Conservation (phyloP, 2,113 vertebrate genomes). For the Sinocyclocheilus rhinocerous region DNA sequence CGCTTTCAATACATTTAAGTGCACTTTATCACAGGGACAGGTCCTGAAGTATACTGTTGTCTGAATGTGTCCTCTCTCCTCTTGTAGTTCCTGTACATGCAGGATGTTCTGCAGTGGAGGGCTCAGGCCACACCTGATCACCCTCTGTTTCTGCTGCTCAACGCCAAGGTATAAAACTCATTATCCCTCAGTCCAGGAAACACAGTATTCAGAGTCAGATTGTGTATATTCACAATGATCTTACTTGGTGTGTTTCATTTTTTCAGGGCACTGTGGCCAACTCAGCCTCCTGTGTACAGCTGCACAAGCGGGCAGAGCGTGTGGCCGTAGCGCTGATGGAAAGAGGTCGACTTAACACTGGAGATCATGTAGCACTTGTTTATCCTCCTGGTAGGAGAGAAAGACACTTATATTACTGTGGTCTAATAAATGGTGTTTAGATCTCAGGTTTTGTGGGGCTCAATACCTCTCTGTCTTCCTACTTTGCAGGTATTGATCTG, state of each 20-base stretch:
- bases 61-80: slow-evolving; percentile 19
- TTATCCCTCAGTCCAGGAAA: neutral
- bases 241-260: slow-evolving; percentile 6
- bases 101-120: slow-evolving; percentile 94
- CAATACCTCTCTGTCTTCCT: neutral
- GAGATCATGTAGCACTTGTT: slow-evolving; percentile 92
- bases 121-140: slow-evolving; percentile 95
- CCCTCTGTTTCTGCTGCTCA: slow-evolving; percentile 88
- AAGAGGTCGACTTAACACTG: slow-evolving; percentile 84
- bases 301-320: slow-evolving; percentile 91
- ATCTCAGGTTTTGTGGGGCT: neutral
- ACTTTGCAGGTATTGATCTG: slow-evolving; percentile 85
- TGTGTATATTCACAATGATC: slow-evolving; percentile 16
- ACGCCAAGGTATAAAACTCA: slow-evolving; percentile 83
- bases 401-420: neutral
- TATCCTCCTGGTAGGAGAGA: slow-evolving; percentile 88
- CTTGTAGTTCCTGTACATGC: slow-evolving; percentile 89
- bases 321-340: slow-evolving; percentile 85
- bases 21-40: neutral
- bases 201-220: neutral
- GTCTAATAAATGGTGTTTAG: neutral
- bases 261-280: slow-evolving; percentile 87
- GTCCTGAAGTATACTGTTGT: neutral
- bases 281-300: slow-evolving; percentile 88
- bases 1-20: neutral